phyloP scores from a whole-genome alignment of 2,888 invertebrate genomes.

The Teinopalpus imperialis region DNA sequence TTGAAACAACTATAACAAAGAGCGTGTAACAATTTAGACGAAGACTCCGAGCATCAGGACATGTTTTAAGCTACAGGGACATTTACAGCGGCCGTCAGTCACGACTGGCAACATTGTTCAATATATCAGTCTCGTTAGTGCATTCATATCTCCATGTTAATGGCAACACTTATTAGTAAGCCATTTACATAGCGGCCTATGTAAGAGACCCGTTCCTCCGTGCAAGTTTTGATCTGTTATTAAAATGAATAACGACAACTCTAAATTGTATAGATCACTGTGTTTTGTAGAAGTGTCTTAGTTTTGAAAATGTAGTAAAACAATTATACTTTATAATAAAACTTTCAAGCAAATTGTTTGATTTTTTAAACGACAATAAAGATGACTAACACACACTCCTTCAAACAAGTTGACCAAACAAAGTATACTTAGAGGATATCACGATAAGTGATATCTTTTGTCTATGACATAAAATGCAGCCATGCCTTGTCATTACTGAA shows the following conservation, averaged over 20 bases:
- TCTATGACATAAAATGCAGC: too few relatives aligned
- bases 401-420: too few relatives aligned
- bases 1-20: conserved; percentile 5
- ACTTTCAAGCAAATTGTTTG: too few relatives aligned
- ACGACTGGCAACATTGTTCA: conserved; percentile 47
- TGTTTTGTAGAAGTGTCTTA: not conserved
- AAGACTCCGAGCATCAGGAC: not conserved
- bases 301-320: not conserved
- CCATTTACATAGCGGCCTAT: conserved; percentile 24
- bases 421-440: too few relatives aligned
- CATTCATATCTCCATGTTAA: conserved; percentile 51
- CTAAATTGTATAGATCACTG: conserved; percentile 1
- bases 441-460: too few relatives aligned
- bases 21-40: conserved; percentile 1
- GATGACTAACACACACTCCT: too few relatives aligned
- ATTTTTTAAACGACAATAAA: too few relatives aligned
- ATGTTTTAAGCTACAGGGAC: conserved; percentile 11
- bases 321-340: too few relatives aligned
- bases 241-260: conserved; percentile 13
- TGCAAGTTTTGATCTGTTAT: conserved; percentile 12
- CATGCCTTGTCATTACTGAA: too few relatives aligned
- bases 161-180: conserved; percentile 45
- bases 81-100: conserved; percentile 42
- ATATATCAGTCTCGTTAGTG: conserved; percentile 52
- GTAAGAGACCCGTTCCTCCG: conserved; percentile 1